Conservation (phyloP, 2,113 vertebrate genomes). For the Pampusana beccarii region DNA sequence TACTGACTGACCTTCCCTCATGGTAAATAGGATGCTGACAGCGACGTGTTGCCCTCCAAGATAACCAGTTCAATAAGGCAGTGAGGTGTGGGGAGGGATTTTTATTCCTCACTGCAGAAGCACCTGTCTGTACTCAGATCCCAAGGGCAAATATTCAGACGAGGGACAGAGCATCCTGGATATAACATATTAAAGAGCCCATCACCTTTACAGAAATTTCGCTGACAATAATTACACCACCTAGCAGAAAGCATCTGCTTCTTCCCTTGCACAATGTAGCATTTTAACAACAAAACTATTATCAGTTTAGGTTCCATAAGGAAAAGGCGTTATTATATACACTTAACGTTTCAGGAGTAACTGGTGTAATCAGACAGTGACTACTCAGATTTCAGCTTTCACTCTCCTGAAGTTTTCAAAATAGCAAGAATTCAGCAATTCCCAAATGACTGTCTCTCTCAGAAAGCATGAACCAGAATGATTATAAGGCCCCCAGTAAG, state of each 20-base stretch:
- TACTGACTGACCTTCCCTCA: rapidly evolving
- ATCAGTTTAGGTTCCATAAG: not conserved
- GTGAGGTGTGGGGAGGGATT: not conserved
- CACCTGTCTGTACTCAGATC: not conserved
- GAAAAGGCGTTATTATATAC: slow-evolving; percentile 13
- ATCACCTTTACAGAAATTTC: not conserved
- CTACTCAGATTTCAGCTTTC: slow-evolving; percentile 23
- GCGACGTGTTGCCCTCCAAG: rapidly evolving
- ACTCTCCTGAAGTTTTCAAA: not conserved
- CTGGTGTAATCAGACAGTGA: not conserved
- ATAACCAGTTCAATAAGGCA: not conserved
- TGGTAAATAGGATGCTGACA: not conserved
- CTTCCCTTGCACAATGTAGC: not conserved
- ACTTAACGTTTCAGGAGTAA: slow-evolving; percentile 6
- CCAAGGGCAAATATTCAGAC: not conserved
- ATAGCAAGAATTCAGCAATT: slow-evolving; percentile 18
- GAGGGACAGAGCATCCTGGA: not conserved
- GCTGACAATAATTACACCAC: not conserved
- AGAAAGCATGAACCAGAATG: not conserved
- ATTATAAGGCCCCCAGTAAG: not conserved
- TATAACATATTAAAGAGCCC: not conserved
- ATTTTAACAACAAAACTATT: not conserved
- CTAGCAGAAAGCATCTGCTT: not conserved
- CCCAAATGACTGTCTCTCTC: not conserved
- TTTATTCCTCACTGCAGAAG: not conserved